Evolutionary conservation across 2,113 vertebrate genomes (phyloP), one percentile per base, ranked within the genome.

Genomic region (Cinclus mexicanus): DNA sequence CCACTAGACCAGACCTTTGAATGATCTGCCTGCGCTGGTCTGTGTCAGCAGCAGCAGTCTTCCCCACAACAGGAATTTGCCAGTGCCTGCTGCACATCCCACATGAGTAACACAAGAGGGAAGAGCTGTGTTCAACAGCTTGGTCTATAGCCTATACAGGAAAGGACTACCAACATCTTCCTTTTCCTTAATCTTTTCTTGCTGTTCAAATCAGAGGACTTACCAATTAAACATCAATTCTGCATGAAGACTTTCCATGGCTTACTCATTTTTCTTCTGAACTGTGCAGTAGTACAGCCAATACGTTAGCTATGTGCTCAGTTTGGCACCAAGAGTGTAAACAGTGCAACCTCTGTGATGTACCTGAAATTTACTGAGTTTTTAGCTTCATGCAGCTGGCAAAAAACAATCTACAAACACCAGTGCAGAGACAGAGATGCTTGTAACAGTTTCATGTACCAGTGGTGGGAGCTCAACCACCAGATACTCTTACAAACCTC

Each of bases 361-460:
- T 24, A 42, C 6, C 15, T 70, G 33, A 25, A 42, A 42, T 67
- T 93, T 81, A 19, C 21, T 35, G 21, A 8, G 2, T 16, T 86
- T 80, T 77, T 35, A 31, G 7, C 37, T 65, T 77, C 68, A n/a
- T n/a, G 10, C 16, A 83, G 19, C 7, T 72, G 24, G 22, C 37
- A 68, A 72, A 14, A 5, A 44, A 20, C 1, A 4, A 49, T 77
- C 28, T 80, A 20, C 10, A 80, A 31, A 13, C 5, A 52, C 21
- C 29, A 61, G 22, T 19, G 17, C 35, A 59, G 21, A 47, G 29
- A 31, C 20, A 56, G 26, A 63, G 19, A n/a, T 74, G 19, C 15
- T 72, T 7, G 0, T 15, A 60, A 11, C 4, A 28, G 4, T 26
- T 35, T 55, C 11, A 11, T 6, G 17, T n/a, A 44, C 17, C 1